phyloP scores from a whole-genome alignment of 2,113 vertebrate species.

The Calidris pygmaea region DNA sequence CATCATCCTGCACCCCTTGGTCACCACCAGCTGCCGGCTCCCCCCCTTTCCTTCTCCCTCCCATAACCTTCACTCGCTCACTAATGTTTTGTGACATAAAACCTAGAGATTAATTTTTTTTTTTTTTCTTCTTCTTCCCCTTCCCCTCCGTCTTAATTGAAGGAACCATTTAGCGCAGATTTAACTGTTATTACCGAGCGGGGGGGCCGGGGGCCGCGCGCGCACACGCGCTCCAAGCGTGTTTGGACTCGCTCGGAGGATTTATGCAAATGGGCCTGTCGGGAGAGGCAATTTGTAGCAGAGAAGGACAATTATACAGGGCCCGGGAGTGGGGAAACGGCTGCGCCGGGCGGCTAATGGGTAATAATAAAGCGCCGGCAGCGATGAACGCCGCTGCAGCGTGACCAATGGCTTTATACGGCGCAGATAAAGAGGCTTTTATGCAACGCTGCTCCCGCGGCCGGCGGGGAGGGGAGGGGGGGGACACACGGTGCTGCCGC shows the following conservation, averaged over 20 bases:
- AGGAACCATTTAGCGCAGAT: constrained; percentile 81
- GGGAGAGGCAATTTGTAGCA: constrained; percentile 83
- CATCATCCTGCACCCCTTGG: neutral
- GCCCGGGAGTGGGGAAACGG: constrained; percentile 74
- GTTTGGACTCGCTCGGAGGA: constrained; percentile 74
- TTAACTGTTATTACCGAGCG: constrained; percentile 80
- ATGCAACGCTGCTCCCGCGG: constrained; percentile 40
- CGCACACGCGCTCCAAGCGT: constrained; percentile 59
- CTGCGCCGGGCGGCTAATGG: constrained; percentile 75
- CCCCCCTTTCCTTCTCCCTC: neutral
- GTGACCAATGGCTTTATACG: constrained; percentile 73
- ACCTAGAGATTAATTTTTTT: constrained; percentile 72
- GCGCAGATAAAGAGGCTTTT: constrained; percentile 64
- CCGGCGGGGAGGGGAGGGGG: neutral
- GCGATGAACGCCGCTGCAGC: constrained; percentile 68
- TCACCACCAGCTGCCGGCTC: neutral
- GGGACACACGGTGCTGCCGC: neutral
- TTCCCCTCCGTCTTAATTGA: constrained; percentile 74
- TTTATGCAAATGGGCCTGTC: constrained; percentile 79
- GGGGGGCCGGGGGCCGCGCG: constrained; percentile 71
- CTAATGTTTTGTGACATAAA: constrained; percentile 80
- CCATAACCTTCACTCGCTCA: constrained; percentile 58
- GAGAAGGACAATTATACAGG: constrained; percentile 80
- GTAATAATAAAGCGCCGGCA: constrained; percentile 72
- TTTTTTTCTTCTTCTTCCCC: no score